Evolutionary conservation across 2,113 vertebrate species (phyloP), one percentile per base, ranked within the genome.

Genomic region (Tympanuchus pallidicinctus): DNA sequence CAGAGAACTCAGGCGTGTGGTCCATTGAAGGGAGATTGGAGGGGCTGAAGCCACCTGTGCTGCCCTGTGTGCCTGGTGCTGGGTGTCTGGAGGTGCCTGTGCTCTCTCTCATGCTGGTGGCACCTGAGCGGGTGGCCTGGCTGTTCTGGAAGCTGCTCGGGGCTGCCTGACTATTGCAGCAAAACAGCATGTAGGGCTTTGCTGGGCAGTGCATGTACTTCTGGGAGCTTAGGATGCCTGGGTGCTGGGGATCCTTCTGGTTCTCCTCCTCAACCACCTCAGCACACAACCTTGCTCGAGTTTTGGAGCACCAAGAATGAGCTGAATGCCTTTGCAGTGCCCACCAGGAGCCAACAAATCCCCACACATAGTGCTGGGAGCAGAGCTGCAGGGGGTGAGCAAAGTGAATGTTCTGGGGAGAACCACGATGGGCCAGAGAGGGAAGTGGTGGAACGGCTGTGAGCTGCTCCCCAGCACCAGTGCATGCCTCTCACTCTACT

Each of bases 361-460:
- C 56, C 1, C 27, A 21, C 28, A 9, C 0, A 0, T 15, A 0
- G 2, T 11, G 64, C 43, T 42, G 32, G 13, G 30, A 21, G 21
- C 30, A n/a, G 78, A 70, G 40, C 13, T 65, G 64, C 54, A 45
- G 60, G 54, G 17, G 7, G 6, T 0, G 2, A 90, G 67, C 25
- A 40, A 76, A 28, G 38, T 52, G 6, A 57, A 21, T 0, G 0
- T n/a, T 42, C 2, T 2, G 6, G 22, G 28, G 40, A 59, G 60
- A 72, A 8, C 15, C n/a, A 18, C 21, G 30, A 2, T 13, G 8
- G 28, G 9, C 54, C 30, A 13, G 48, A 82, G 43, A 82, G 43
- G 48, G 78, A 92, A 20, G 2, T 5, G 18, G 12, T 24, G 20
- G 71, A 25, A 81, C 34, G 50, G 20, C 72, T 79, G 60, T 22